Evolutionary conservation across 2,797 vertebrate genomes (phyloP).

Genomic region (Rhinichthys osculus): DNA sequence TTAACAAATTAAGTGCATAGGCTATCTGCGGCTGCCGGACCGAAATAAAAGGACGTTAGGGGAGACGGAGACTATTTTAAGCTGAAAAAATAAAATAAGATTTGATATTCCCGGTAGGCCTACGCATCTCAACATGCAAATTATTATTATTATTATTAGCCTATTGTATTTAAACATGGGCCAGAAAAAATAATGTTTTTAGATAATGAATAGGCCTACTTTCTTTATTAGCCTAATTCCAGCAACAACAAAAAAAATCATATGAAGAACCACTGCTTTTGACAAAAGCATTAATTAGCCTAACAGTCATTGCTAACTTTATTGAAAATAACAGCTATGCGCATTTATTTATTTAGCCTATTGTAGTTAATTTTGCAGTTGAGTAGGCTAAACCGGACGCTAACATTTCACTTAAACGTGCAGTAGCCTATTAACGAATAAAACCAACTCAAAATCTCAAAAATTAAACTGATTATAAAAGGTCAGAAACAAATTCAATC

Average conservation of each 20-base stretch:
- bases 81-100: neutral
- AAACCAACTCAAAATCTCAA: neutral
- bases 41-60: neutral
- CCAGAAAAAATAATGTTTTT: neutral
- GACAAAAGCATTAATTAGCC: slow-evolving; percentile 3
- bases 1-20: neutral
- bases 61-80: neutral
- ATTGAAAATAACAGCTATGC: neutral
- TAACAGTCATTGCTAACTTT: neutral
- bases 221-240: neutral
- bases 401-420: neutral
- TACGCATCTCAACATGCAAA: neutral
- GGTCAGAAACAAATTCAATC: neutral
- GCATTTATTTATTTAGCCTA: neutral
- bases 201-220: neutral
- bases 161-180: neutral
- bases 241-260: neutral
- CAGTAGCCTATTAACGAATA: neutral
- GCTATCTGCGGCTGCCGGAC: neutral
- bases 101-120: neutral
- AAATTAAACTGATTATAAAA: neutral
- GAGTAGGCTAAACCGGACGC: neutral
- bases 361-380: neutral
- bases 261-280: neutral
- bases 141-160: neutral